A percentile compares a stretch with the other conserved stretches of the same genome.
Conservation (phyloP, 2,888 invertebrate genomes). For the Andrena dorsata region DNA sequence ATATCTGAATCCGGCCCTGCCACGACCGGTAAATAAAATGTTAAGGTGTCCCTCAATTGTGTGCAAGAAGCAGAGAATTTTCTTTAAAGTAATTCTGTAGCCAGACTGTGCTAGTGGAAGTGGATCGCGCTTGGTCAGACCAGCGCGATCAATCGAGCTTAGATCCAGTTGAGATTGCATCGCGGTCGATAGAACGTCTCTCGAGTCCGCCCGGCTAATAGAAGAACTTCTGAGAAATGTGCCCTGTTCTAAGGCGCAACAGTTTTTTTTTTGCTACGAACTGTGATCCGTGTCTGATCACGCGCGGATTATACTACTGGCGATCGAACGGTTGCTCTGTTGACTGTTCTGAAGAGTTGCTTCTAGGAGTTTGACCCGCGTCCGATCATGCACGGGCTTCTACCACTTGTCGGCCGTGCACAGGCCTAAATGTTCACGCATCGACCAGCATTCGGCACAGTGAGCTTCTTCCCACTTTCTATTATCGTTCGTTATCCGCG, state of each 20-base stretch:
- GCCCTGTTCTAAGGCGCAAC: slow-evolving; percentile 14
- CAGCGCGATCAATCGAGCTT: neutral
- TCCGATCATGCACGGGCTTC: slow-evolving; percentile 37
- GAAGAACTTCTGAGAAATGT: slow-evolving; percentile 52
- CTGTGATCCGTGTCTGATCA: slow-evolving; percentile 38
- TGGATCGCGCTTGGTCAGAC: neutral
- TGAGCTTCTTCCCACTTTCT: slow-evolving; percentile 50
- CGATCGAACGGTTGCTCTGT: neutral
- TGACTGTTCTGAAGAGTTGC: too few species aligned
- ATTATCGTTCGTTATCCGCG: slow-evolving; percentile 19
- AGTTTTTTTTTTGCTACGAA: slow-evolving; percentile 44
- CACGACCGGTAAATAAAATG: neutral
- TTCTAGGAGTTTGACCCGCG: slow-evolving; percentile 29
- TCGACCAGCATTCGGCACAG: slow-evolving; percentile 43
- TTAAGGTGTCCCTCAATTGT: neutral
- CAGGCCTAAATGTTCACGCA: slow-evolving; percentile 56
- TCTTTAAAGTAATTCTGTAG: neutral
- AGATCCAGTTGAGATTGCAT: neutral
- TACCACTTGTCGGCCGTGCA: slow-evolving; percentile 52
- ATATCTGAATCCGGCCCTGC: neutral
- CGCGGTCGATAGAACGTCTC: slow-evolving; percentile 15
- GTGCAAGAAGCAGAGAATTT: neutral
- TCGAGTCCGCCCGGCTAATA: slow-evolving; percentile 35
- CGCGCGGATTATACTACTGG: slow-evolving; percentile 40
- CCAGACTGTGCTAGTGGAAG: neutral